Evolutionary conservation across 2,797 vertebrate species (phyloP), one percentile per base, ranked within the genome.

Genomic region (Parotocinclus haroldoi): DNA sequence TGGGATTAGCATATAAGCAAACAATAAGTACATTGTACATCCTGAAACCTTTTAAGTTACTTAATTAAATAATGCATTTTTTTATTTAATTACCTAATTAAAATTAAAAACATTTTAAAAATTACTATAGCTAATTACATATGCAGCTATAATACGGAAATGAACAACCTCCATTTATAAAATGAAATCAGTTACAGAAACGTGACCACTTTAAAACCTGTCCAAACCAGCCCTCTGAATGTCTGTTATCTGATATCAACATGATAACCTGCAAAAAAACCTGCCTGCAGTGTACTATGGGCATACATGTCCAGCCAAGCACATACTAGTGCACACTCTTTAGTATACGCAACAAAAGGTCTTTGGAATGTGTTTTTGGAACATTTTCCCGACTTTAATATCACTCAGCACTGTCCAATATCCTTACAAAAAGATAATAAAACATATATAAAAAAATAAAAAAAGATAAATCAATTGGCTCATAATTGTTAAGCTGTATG

Each of bases 241-340:
- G 57, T 1, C 59, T 69, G 73, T 66, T 73, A 78, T 48, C 58
- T 65, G 68, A 76, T 61, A 58, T 49, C 56, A 66, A 19, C 51
- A 37, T 53, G 46, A 57, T 37, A 55, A 19, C 54, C 63, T 67
- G 46, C 59, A 61, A 39, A 73, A 75, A 71, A 68, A 57, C 51
- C 61, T 63, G 45, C 45, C 13, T 62, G 45, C 51, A 42, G 58
- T 54, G n/a, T n/a, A n/a, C n/a, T n/a, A n/a, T n/a, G 65, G 12
- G 36, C 52, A 65, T 62, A 51, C 42, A 68, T 69, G 70, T 65
- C 51, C 71, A 66, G 42, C 60, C 38, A 50, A 65, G 66, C 58
- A 75, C 9, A 38, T 19, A 45, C 19, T 48, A 39, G 13, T 69
- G 19, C 42, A 57, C 19, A 40, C 12, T 7, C 27, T 27, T 27